Evolutionary conservation across 2,113 vertebrate genomes (phyloP).

Genomic region (Melanotaenia duboulayi): DNA sequence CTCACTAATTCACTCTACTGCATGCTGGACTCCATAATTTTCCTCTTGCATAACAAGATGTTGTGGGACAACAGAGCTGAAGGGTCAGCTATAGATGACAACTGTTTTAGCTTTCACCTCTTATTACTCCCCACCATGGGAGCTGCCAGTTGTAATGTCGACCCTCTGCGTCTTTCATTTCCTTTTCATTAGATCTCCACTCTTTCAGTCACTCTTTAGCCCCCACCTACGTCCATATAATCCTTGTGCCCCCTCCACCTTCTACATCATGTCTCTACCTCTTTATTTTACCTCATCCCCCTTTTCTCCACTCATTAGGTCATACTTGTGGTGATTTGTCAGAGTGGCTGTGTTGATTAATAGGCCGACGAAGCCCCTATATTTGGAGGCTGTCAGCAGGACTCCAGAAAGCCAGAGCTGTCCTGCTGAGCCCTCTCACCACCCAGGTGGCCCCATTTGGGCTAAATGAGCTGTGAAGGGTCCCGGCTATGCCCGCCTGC

Average conservation of each 20-base stretch:
- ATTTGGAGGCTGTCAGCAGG: conserved; percentile 89
- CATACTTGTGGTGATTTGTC: conserved; percentile 87
- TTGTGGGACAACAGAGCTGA: conserved; percentile 33
- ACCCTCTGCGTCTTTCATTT: conserved; percentile 73
- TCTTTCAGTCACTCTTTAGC: conserved; percentile 66
- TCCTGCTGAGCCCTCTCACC: conserved; percentile 89
- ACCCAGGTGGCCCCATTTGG: conserved; percentile 96
- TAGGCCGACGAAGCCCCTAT: conserved; percentile 86
- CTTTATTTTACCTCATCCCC: conserved; percentile 61
- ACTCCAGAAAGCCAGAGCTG: conserved; percentile 87
- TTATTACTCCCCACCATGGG: conserved; percentile 65
- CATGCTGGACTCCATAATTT: conserved; percentile 57
- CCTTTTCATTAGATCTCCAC: conserved; percentile 73
- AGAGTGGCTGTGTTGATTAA: conserved; percentile 91
- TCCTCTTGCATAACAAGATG: conserved; percentile 65
- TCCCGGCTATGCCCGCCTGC: conserved; percentile 88
- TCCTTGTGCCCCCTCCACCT: conserved; percentile 54
- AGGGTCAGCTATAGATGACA: conserved; percentile 60
- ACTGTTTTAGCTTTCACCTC: conserved; percentile 67
- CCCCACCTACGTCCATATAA: conserved; percentile 53
- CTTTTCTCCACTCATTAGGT: conserved; percentile 80
- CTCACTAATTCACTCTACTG: conserved; percentile 52
- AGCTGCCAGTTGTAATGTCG: conserved; percentile 63
- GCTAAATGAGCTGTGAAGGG: conserved; percentile 98
- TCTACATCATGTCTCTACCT: conserved; percentile 67